Evolutionary conservation across 2,888 invertebrate genomes (phyloP), one percentile per base, ranked within the genome.

Genomic region (Ypsolopha sequella): DNA sequence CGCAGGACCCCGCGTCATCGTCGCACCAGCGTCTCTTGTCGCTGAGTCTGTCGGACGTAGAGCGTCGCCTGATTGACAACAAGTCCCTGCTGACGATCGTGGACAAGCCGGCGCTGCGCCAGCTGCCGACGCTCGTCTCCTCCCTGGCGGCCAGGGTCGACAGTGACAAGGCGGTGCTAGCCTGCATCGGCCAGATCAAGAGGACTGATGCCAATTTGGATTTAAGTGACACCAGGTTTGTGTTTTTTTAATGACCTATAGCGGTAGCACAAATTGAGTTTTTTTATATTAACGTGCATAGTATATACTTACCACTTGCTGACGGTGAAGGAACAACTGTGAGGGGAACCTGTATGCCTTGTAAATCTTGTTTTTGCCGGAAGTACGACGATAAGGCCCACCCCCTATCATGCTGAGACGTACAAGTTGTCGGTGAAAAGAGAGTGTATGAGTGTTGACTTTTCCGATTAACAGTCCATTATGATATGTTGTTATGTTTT

Each of bases 1-100:
- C 88, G 63, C 91, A 91, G 60, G 93, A 93, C 55, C 95, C 95
- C 24, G 93, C 94, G 0, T 91, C 93, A 39, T 93, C 95, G 0
- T 95, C 95, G 43, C 97, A 97, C 84, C 97, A 97, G 76, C 88
- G 97, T 33, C 91, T 96, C 47, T 84, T 97, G 57, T 94, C 95
- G 49, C 88, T 96, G 52, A 92, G 91, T 50, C 93, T 95, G 65
- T 90, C 91, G 7, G 96, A 97, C 70, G 95, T 97, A 49, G 96
- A 97, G 73, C 92, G 95, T 60, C 86, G 97, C 1, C 88, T 97
- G 51, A 96, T 97, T 64, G 96, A 96, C 80, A 97, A 97, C 81
- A 96, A 96, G 78, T 93, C 95, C 0, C 82, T 97, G 39, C 86
- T 96, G 55, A 96, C 96, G 46, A 92, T 95, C 54, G 86, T 96